Base-by-base conservation (phyloP, 2,888 invertebrate species). In the Tortricodes alternella region DNA sequence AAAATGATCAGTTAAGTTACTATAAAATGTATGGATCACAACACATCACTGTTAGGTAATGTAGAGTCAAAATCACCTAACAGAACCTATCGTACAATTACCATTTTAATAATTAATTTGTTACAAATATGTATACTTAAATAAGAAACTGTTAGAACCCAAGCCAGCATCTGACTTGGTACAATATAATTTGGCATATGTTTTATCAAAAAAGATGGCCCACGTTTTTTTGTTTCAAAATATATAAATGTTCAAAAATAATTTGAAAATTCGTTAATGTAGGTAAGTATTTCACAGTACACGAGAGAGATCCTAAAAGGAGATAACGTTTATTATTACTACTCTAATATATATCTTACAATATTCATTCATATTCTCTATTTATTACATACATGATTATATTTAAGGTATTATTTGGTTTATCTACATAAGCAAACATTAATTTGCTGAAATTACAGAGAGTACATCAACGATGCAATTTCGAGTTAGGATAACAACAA, bases 341-440 rank as follows among this genome's bases (percentile, higher is more conserved):
- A 77, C 81, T 76, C 80, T 78, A 66, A 69, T 76, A 77, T 68
- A 77, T 76, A 80, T 83, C 81, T 61, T 80, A 75, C 81, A 84
- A 77, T 80, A 79, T 80, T 80, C 80, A 78, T 80, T 80, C 80
- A 72, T 68, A 67, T 83, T 82, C 85, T 67, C 80, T 85, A 83
- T 80, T 82, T 78, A 71, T 77, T 86, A 85, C 76, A 80, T 72
- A 85, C 76, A 80, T 72, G 80, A 80, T 80, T 85, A 84, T 70
- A 82, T 64, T 75, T 80, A 82, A 77, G 61, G 62, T 74, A 74
- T 76, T 65, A 75, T 71, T 66, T 51, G 32, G 38, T 59, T 67
- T 84, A 85, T 78, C 86, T 87, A 85, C 82, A 81, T 71, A 72
- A 69, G 76, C 68, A 71, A 66, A 62, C 56, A 56, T 50, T 56